Conservation (phyloP, 2,888 invertebrate species). For the Tipula unca region DNA sequence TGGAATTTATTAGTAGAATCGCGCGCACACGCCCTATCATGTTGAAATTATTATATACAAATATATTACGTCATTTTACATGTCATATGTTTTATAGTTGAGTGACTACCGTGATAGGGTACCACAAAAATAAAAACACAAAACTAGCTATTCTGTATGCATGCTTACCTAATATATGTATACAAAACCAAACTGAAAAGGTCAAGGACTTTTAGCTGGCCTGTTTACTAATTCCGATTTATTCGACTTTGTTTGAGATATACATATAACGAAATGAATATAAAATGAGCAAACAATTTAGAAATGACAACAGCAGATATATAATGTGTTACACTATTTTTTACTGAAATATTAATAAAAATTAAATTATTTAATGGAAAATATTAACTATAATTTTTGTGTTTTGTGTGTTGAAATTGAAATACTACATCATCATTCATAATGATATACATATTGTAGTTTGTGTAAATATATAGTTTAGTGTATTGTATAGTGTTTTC, state of each 20-base stretch:
- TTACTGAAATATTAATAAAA: background rate
- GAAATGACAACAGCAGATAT: background rate
- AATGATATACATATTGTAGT: background rate
- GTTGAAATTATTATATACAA: background rate
- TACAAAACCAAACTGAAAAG: background rate
- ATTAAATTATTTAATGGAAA: background rate
- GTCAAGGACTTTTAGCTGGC: background rate
- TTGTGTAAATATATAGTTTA: background rate
- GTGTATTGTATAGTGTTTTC: background rate
- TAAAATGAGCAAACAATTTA: background rate
- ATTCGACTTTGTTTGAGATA: background rate
- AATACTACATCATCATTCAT: background rate
- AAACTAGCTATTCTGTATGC: background rate
- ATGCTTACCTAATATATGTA: too few species aligned
- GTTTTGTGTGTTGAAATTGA: background rate
- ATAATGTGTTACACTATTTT: background rate
- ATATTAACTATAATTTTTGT: background rate
- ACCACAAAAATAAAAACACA: background rate
- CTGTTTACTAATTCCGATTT: background rate
- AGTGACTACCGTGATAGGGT: background rate
- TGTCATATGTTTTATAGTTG: slow-evolving; percentile 1
- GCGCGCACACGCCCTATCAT: background rate
- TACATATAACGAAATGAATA: background rate
- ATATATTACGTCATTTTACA: background rate
- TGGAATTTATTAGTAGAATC: background rate